Evolutionary conservation across 1,140 invertebrate species (phyloP).

Genomic region (Reticulitermes speratus): DNA sequence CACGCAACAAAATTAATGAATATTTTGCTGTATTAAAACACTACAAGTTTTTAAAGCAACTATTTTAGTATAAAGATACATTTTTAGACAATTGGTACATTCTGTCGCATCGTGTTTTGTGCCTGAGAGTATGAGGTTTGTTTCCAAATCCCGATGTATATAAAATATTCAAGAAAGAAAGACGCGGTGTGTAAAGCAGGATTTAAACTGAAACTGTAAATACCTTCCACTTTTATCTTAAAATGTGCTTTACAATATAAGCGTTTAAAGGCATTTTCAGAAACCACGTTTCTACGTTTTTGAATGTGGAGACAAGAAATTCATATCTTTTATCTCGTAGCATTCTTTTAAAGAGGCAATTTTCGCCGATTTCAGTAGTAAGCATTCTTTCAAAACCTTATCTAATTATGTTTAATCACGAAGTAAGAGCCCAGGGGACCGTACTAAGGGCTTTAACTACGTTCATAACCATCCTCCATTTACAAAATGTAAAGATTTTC

Average conservation of each 20-base stretch:
- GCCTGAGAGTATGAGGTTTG: no score
- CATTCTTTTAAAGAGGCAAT: not conserved
- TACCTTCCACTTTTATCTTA: not conserved
- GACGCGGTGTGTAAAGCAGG: not conserved
- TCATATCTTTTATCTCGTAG: not conserved
- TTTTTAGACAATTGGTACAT: no score
- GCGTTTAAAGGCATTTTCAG: slow-evolving; percentile 16
- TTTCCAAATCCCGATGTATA: not conserved
- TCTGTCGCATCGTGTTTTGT: no score
- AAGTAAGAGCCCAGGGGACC: not conserved
- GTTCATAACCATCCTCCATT: not conserved
- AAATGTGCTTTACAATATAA: not conserved
- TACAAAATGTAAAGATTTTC: slow-evolving; percentile 15
- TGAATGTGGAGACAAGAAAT: not conserved
- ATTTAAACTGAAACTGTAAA: not conserved
- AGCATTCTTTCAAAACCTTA: slow-evolving; percentile 7
- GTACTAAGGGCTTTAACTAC: slow-evolving; percentile 7
- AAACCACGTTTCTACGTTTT: not conserved
- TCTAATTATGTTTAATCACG: slow-evolving; percentile 15
- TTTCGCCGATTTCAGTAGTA: not conserved
- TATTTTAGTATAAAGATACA: no score
- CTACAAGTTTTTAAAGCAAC: no score
- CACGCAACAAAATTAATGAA: no score
- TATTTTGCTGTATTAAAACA: no score
- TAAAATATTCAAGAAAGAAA: not conserved